phyloP scores from a whole-genome alignment of 2,888 invertebrate species.

The Plutella xylostella region DNA sequence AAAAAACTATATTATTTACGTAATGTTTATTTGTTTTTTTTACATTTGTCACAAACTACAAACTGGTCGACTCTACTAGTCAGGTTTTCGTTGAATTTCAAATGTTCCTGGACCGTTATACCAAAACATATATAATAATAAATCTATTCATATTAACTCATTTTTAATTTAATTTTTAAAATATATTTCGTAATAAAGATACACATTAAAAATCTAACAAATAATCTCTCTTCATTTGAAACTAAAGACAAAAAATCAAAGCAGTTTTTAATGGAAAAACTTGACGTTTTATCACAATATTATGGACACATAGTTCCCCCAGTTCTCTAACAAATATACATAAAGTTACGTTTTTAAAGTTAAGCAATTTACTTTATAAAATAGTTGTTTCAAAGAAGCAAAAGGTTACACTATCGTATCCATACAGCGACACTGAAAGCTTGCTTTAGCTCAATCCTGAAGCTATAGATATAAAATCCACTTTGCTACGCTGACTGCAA shows the following conservation, averaged over 20 bases:
- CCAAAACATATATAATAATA: conserved; percentile 61
- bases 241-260: conserved; percentile 49
- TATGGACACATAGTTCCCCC: conserved; percentile 57
- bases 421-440: conserved; percentile 1
- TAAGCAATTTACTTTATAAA: conserved; percentile 40
- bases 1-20: conserved; percentile 37
- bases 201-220: conserved; percentile 57
- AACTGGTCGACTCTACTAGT: conserved; percentile 57
- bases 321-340: conserved; percentile 64
- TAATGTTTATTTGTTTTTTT: conserved; percentile 54
- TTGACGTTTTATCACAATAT: conserved; percentile 66
- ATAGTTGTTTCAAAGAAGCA: conserved; percentile 62
- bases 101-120: conserved; percentile 54
- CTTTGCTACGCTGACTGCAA: conserved; percentile 17
- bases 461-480: no score
- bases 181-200: conserved; percentile 53
- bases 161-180: conserved; percentile 47
- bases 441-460: no score
- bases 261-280: conserved; percentile 58
- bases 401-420: conserved; percentile 38
- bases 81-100: conserved; percentile 53
- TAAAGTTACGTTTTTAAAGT: conserved; percentile 32
- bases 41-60: conserved; percentile 64
- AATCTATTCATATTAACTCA: conserved; percentile 47
- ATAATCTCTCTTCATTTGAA: conserved; percentile 61